Percentiles rank a stretch among this genome's conserved stretches.
phyloP scores from a whole-genome alignment of 2,797 vertebrate genomes.

The Gymnoscopelus microlampas region DNA sequence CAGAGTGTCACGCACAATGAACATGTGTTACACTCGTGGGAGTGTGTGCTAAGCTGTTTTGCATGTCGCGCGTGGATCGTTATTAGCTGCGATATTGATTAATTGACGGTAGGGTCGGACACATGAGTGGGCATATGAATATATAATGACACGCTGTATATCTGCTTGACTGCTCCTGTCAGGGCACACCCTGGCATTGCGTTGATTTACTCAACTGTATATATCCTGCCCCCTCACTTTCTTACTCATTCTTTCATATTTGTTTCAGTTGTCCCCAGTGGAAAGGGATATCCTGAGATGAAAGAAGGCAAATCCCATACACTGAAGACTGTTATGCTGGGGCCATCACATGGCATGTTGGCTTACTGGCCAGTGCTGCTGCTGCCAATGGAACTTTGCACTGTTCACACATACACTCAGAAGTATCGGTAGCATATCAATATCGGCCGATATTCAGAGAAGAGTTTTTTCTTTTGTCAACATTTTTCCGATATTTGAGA shows the following conservation, averaged over 20 bases:
- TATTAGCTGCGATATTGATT: neutral
- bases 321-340: conserved; percentile 67
- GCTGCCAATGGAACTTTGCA: conserved; percentile 26
- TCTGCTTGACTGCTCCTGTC: conserved; percentile 2
- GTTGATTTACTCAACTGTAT: conserved; percentile 34
- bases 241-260: conserved; percentile 54
- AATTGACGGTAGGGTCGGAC: neutral
- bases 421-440: no score
- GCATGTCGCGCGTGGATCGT: neutral
- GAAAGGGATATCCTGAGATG: conserved; percentile 47
- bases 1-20: neutral
- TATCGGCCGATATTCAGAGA: no score
- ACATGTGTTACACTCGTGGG: neutral
- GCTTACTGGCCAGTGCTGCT: conserved; percentile 45
- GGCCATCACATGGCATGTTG: conserved; percentile 67
- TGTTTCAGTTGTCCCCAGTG: conserved; percentile 54
- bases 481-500: no score
- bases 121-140: conserved; percentile 9
- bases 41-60: neutral
- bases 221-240: conserved; percentile 29
- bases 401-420: conserved; percentile 25
- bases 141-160: neutral
- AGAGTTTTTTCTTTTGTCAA: no score
- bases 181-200: neutral
- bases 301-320: conserved; percentile 46